These are phyloP conservation scores for Psilanteris sp. DNA, from an alignment of 1,140 invertebrate species.

Conservation along the genomic window DNA sequence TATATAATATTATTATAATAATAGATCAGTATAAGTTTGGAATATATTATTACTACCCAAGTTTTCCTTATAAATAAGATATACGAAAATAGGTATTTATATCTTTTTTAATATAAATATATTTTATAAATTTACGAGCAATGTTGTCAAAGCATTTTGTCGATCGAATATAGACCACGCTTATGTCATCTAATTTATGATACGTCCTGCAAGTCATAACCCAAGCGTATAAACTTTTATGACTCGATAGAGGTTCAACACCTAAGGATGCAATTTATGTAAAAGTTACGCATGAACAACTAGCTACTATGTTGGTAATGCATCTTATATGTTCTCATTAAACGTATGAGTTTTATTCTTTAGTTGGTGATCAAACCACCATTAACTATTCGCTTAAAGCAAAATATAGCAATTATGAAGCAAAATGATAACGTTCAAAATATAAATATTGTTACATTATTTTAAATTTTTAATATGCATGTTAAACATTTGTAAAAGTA, in stretches of 20 bases:
- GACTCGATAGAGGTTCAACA: conserved; percentile 48
- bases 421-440: no score
- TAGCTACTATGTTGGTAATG: conserved; percentile 44
- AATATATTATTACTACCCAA: no score
- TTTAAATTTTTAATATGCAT: no score
- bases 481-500: no score
- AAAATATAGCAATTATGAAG: no score
- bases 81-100: not conserved
- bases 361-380: not conserved
- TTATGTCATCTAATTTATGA: conserved; percentile 71
- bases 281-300: conserved; percentile 52
- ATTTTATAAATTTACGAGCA: conserved; percentile 38
- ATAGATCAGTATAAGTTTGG: no score
- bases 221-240: conserved; percentile 63
- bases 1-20: no score
- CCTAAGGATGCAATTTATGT: conserved; percentile 56
- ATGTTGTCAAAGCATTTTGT: conserved; percentile 40
- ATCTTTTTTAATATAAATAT: conserved; percentile 20
- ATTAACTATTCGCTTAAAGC: conserved; percentile 1
- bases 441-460: no score
- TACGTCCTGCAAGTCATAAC: conserved; percentile 57
- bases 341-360: not conserved
- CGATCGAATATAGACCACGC: conserved; percentile 60
- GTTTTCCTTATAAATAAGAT: not conserved
- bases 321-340: conserved; percentile 22